Evolutionary conservation across 2,113 vertebrate species (phyloP).

Genomic region (Heterotis niloticus): DNA sequence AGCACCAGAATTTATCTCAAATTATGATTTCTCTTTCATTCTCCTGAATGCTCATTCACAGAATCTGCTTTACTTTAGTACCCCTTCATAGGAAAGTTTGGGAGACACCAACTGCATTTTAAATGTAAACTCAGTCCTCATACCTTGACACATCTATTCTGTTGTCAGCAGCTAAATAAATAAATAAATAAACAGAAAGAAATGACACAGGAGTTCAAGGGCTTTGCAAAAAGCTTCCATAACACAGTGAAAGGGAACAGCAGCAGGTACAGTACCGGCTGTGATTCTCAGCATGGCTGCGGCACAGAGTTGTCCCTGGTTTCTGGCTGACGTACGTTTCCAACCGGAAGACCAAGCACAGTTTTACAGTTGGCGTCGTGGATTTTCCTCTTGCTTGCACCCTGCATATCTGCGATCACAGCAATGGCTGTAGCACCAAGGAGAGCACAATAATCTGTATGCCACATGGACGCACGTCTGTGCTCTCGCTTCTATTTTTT

Average conservation of each 20-base stretch:
- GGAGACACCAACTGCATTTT: no score
- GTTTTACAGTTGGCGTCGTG: neutral
- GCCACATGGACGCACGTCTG: neutral
- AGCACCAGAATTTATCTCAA: conserved; percentile 40
- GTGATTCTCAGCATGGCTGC: neutral
- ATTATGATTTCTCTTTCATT: conserved; percentile 32
- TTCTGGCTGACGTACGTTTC: conserved; percentile 24
- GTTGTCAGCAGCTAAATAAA: conserved; percentile 21
- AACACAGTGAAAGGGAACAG: no score
- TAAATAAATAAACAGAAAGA: neutral
- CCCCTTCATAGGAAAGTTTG: no score
- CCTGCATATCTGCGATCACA: neutral
- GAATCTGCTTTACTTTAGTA: neutral
- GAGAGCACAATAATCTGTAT: conserved; percentile 11
- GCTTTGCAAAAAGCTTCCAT: no score
- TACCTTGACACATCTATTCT: neutral
- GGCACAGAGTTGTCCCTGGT: no score
- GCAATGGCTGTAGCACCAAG: conserved; percentile 35
- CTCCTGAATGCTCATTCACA: neutral
- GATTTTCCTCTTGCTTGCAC: neutral
- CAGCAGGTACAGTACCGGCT: no score
- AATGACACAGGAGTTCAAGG: no score
- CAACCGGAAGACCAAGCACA: conserved; percentile 8
- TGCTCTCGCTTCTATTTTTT: conserved; percentile 13
- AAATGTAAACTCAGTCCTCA: no score